phyloP scores from a whole-genome alignment of 2,797 vertebrate species.

The Triplophysa yarkandensis region DNA sequence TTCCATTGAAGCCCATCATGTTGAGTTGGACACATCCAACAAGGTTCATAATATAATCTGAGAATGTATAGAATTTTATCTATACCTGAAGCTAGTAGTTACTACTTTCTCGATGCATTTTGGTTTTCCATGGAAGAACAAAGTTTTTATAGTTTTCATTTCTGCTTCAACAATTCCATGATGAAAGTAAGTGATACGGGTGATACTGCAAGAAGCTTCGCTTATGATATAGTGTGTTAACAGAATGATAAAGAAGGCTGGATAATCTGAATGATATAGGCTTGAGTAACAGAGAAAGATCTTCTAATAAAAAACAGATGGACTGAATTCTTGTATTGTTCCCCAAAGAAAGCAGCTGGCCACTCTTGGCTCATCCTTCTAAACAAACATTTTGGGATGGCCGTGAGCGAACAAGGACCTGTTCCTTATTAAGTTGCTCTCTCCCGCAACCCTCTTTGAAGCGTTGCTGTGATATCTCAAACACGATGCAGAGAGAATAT shows the following conservation, averaged over 20 bases:
- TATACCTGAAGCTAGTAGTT: background rate
- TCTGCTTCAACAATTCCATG: background rate
- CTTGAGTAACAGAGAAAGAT: slow-evolving; percentile 34
- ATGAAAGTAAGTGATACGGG: background rate
- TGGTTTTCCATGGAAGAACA: background rate
- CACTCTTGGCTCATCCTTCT: slow-evolving; percentile 78
- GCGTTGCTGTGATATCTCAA: slow-evolving; percentile 41
- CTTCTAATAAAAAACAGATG: slow-evolving; percentile 77
- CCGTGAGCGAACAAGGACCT: slow-evolving; percentile 71
- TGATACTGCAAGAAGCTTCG: slow-evolving; percentile 11
- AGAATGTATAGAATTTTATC: background rate
- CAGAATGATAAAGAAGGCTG: slow-evolving; percentile 39
- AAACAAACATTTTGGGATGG: slow-evolving; percentile 79
- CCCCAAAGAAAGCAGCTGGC: slow-evolving; percentile 79
- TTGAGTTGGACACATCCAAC: background rate
- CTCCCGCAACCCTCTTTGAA: slow-evolving; percentile 54
- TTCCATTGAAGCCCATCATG: background rate
- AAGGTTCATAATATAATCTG: background rate
- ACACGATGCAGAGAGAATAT: slow-evolving; percentile 40
- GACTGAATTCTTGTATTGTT: slow-evolving; percentile 80
- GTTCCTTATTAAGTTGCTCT: slow-evolving; percentile 71
- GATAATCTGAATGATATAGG: slow-evolving; percentile 47
- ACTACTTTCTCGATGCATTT: background rate
- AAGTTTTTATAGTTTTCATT: too few relatives aligned
- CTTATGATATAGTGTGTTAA: background rate